Conservation (phyloP, 2,797 vertebrate genomes). For the Adelosebastes latens region DNA sequence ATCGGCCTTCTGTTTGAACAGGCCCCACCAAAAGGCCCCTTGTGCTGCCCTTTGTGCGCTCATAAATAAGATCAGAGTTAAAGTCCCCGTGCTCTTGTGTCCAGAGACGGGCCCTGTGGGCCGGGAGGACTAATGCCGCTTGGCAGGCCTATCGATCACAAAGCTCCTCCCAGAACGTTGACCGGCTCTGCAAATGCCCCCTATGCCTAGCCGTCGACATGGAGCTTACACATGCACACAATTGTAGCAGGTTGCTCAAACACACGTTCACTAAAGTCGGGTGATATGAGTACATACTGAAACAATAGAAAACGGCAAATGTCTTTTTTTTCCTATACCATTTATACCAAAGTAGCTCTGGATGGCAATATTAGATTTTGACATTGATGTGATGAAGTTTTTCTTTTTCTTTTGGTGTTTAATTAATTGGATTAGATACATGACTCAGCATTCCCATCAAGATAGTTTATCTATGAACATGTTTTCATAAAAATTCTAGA, state of each 20-base stretch:
- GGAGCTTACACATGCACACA: background rate
- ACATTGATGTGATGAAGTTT: background rate
- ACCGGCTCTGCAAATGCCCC: conserved; percentile 29
- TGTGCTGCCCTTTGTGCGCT: conserved; percentile 82
- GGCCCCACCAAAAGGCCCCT: conserved; percentile 78
- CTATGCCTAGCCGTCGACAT: conserved; percentile 3
- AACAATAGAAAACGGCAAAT: background rate
- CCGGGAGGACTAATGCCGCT: conserved; percentile 78
- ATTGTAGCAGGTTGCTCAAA: background rate
- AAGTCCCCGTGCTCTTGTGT: conserved; percentile 81
- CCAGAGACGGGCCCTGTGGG: conserved; percentile 71
- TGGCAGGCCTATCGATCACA: conserved; percentile 83
- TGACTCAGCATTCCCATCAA: background rate
- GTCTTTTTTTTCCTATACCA: background rate
- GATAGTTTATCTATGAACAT: background rate
- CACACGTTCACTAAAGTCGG: background rate
- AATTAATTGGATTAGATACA: background rate
- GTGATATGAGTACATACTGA: background rate
- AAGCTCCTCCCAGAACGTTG: conserved; percentile 49
- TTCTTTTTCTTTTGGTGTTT: background rate
- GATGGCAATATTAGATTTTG: background rate
- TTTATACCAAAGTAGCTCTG: background rate
- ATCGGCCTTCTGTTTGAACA: conserved; percentile 83
- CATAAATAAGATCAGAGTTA: conserved; percentile 87
- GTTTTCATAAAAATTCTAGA: background rate